Percentiles rank a stretch among this genome's conserved stretches.
Evolutionary conservation across 2,797 vertebrate species (phyloP).

Genomic region (Peromyscus attwateri): DNA sequence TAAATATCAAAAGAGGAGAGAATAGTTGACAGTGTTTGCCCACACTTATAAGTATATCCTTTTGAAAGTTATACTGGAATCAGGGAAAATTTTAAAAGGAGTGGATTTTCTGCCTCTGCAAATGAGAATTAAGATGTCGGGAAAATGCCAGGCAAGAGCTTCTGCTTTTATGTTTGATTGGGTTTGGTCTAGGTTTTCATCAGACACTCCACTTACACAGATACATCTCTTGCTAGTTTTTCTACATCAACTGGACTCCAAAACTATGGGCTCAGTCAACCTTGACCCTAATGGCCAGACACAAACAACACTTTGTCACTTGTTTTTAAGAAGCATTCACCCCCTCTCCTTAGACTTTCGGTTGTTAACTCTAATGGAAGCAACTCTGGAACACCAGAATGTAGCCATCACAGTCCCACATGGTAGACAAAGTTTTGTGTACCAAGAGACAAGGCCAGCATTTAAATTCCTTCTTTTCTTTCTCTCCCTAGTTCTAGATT

Average conservation of each 20-base stretch:
- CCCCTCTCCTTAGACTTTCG: neutral
- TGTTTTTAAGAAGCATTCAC: neutral
- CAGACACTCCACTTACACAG: neutral
- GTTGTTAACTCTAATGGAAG: neutral
- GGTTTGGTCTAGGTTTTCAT: neutral
- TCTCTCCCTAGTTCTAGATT: neutral
- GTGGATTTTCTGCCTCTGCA: neutral
- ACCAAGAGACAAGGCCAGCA: neutral
- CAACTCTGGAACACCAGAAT: rapidly evolving
- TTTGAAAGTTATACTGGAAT: neutral
- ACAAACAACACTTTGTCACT: neutral
- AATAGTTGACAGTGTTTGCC: neutral
- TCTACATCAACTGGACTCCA: neutral
- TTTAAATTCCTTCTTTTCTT: neutral
- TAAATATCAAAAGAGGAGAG: neutral
- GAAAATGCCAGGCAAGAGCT: neutral
- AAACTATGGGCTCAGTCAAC: neutral
- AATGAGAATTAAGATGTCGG: neutral
- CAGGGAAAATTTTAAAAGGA: neutral
- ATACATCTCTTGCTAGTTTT: neutral
- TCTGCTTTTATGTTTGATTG: neutral
- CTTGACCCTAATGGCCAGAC: neutral
- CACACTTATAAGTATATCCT: neutral
- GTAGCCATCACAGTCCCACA: rapidly evolving
- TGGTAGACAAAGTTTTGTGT: neutral